Evolutionary conservation across 35 echinoderm and acorn worm species (phyloP).

Genomic region (Heliocidaris erythrogramma): DNA sequence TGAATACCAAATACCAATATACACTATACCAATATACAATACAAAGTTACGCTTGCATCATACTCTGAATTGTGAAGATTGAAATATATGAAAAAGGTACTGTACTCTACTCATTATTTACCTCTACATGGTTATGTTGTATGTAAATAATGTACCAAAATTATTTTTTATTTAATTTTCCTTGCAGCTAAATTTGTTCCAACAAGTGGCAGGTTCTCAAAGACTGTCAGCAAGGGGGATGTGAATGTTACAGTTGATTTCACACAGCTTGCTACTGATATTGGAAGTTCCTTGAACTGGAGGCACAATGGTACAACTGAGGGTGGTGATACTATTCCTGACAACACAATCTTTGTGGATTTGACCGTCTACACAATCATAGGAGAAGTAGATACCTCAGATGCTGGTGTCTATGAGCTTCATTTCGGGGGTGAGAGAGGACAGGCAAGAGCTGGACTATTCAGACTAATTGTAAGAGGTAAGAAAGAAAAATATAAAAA

Average conservation of each 20-base stretch:
- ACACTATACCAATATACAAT: too few species aligned
- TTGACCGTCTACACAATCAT: neutral
- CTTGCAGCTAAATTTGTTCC: slow-evolving; percentile 18
- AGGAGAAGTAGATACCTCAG: neutral
- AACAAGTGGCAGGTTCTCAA: neutral
- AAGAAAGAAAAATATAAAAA: neutral
- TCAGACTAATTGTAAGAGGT: slow-evolving; percentile 28
- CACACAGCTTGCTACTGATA: neutral
- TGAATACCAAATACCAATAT: too few species aligned
- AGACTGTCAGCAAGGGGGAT: slow-evolving; percentile 13
- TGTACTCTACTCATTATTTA: too few species aligned
- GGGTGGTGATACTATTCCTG: accelerated
- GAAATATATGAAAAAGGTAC: too few species aligned
- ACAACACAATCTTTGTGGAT: neutral
- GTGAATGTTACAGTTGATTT: slow-evolving; percentile 21
- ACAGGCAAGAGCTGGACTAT: neutral
- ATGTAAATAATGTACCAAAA: neutral
- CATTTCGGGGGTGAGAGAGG: neutral
- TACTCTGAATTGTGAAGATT: too few species aligned
- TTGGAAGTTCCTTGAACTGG: too few species aligned
- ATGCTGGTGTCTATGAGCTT: slow-evolving; percentile 13
- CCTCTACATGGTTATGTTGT: too few species aligned
- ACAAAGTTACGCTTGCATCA: too few species aligned
- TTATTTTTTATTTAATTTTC: neutral
- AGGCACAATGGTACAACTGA: neutral